phyloP scores from a whole-genome alignment of 1,140 invertebrate species.

The Maconellicoccus hirsutus region DNA sequence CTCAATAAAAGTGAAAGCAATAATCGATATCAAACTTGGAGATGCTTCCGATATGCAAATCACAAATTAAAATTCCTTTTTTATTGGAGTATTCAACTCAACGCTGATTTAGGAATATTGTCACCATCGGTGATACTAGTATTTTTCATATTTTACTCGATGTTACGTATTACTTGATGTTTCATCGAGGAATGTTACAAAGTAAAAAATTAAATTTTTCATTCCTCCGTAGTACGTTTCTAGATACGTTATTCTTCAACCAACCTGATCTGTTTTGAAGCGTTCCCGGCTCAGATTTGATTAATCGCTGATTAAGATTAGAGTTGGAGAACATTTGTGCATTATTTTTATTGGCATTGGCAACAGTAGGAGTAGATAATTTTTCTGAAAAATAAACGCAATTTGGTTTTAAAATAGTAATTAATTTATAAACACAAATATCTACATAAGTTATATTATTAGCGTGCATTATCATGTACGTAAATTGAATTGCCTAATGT shows the following conservation, averaged over 20 bases:
- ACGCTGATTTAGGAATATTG: no score
- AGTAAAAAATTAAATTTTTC: no score
- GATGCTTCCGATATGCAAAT: no score
- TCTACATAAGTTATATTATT: not conserved
- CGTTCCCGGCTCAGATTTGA: not conserved
- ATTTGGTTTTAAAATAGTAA: not conserved
- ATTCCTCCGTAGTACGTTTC: not conserved
- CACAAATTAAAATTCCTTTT: no score
- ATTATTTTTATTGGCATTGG: not conserved
- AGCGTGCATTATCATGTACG: not conserved
- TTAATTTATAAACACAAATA: not conserved
- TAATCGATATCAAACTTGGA: no score
- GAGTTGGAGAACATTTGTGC: not conserved
- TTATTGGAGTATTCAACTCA: no score
- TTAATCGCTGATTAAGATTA: constrained; percentile 1
- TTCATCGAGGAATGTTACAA: no score
- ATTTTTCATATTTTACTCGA: no score
- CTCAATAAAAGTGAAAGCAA: no score
- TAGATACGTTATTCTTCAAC: not conserved
- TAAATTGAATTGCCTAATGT: not conserved
- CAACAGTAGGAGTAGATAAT: not conserved
- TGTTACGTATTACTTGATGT: no score
- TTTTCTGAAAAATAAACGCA: not conserved
- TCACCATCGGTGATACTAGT: no score
- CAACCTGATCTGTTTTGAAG: constrained; percentile 7